A percentile compares a stretch with the other conserved stretches of the same genome.
phyloP scores from a whole-genome alignment of 37 sponge, comb jelly and placozoan species.

The Petrosia ficiformis region DNA sequence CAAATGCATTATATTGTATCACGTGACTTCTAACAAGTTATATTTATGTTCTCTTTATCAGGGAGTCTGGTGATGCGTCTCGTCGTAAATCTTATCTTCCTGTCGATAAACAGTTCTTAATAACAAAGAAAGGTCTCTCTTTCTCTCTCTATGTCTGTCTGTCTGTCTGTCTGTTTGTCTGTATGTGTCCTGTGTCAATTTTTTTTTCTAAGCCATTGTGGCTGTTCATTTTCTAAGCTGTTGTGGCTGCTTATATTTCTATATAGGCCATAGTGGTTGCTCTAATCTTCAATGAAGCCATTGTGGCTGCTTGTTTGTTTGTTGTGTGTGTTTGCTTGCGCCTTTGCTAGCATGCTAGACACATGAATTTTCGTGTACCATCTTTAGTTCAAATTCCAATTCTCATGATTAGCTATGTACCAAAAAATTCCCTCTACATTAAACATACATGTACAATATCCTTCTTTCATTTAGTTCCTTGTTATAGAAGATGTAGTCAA shows the following conservation, averaged over 20 bases:
- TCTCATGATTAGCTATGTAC: too few species aligned
- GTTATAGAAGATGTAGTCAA: constrained; percentile 89
- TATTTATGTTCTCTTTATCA: background rate
- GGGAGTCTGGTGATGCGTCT: constrained; percentile 60
- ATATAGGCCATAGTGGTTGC: background rate
- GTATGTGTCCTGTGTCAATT: background rate
- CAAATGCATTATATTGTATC: too few species aligned
- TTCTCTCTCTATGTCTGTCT: background rate
- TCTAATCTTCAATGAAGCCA: too few species aligned
- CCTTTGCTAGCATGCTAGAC: too few species aligned
- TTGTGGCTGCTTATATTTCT: too few species aligned
- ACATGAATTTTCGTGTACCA: background rate
- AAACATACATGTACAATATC: too few species aligned
- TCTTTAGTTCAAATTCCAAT: too few species aligned
- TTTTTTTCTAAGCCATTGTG: too few species aligned
- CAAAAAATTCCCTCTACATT: too few species aligned
- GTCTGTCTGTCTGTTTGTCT: constrained; percentile 5
- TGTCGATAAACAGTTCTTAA: constrained; percentile 88
- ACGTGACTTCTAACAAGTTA: background rate
- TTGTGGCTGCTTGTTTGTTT: too few species aligned
- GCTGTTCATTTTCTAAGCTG: too few species aligned
- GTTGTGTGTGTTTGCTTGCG: too few species aligned
- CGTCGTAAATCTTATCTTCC: constrained; percentile 80
- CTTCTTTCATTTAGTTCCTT: constrained; percentile 73
- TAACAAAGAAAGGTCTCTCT: constrained; percentile 87